Evolutionary conservation across 2,113 vertebrate species (phyloP), one percentile per base, ranked within the genome.

Genomic region (Manacus vitellinus): DNA sequence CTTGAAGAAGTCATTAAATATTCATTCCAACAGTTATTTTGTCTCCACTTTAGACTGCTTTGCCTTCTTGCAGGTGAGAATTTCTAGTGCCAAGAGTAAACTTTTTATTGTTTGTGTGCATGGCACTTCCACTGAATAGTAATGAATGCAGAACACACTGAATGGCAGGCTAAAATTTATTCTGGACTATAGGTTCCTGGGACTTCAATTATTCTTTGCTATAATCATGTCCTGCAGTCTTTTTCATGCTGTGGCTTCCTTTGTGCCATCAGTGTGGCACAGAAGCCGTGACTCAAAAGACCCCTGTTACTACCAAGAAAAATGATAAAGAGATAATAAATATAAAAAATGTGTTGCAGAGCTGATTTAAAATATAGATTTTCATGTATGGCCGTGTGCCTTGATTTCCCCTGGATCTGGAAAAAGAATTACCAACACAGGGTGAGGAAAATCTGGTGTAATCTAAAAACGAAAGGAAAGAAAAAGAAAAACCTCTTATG

Each of bases 1-100:
- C 94, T 96, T 85, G 81, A 97, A 95, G 58, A 66, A 90, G 44
- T 90, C 76, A 94, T 97, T 96, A 96, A 97, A 94, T 92, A 95
- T 97, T 97, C 21, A 96, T 94, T 88, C 66, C 75, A 95, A 47
- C 59, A 89, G 84, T 94, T 88, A 54, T 54, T 91, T 86, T 94
- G 12, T 89, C 65, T 92, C 35, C 35, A 55, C 21, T 75, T 93
- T 77, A 90, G 39, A 70, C 44, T 63, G 18, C 63, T 87, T 89
- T 91, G 15, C 75, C 68, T 95, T 86, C 73, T 88, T 90, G n/a
- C 2, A 11, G 58, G 66, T 20, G 37, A 96, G 68, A 83, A 82
- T 90, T 94, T 90, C 62, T 65, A 51, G 75, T 76, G 80, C 66
- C 72, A 85, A 75, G 78, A 79, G 51, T 94, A 95, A 97, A 95